phyloP scores from a whole-genome alignment of 2,113 vertebrate species.

The Brachirus orientalis region DNA sequence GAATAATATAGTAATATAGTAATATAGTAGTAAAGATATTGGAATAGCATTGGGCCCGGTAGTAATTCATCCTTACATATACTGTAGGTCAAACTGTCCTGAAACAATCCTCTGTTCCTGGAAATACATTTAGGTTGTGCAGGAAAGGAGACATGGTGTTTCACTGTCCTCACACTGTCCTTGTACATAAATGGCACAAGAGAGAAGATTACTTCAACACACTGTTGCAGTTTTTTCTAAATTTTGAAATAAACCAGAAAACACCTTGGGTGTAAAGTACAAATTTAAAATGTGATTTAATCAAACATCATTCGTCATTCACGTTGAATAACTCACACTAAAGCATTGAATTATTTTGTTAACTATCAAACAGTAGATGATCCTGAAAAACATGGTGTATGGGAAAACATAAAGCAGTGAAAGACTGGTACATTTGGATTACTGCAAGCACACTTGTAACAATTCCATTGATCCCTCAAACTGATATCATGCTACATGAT shows the following conservation, averaged over 20 bases:
- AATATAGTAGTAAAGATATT: too few species aligned
- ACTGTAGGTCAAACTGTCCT: neutral
- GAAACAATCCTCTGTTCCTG: slow-evolving; percentile 1
- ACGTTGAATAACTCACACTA: slow-evolving; percentile 7
- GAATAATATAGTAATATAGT: too few species aligned
- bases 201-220: neutral
- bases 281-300: neutral
- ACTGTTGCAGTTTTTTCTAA: too few species aligned
- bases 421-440: slow-evolving; percentile 21
- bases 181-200: slow-evolving; percentile 31
- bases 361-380: neutral
- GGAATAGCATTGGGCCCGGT: too few species aligned
- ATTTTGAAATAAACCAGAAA: neutral
- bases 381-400: too few species aligned
- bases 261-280: slow-evolving; percentile 9
- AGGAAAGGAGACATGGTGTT: neutral
- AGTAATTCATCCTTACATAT: neutral
- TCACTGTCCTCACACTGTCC: slow-evolving; percentile 1
- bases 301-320: slow-evolving; percentile 1
- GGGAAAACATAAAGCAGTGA: slow-evolving; percentile 31
- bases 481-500: slow-evolving; percentile 19
- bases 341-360: slow-evolving; percentile 15
- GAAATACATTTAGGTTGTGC: neutral
- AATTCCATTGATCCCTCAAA: slow-evolving; percentile 27
- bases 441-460: slow-evolving; percentile 14